phyloP scores from a whole-genome alignment of 2,888 invertebrate genomes.

The Heteropelma amictum region DNA sequence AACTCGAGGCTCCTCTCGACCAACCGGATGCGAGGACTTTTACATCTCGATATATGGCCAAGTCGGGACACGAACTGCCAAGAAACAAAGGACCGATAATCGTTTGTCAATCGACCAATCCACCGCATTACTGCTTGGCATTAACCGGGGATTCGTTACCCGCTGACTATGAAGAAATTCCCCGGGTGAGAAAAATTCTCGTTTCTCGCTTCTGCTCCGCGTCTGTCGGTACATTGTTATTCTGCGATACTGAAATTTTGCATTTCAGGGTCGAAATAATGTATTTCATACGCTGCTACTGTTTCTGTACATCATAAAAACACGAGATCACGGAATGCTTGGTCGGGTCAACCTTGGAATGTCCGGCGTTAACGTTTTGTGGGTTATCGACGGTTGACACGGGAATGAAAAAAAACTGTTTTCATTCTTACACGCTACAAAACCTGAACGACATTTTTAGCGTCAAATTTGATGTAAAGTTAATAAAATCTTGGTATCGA shows the following conservation, averaged over 20 bases:
- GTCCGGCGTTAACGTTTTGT: constrained; percentile 91
- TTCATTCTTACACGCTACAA: not conserved
- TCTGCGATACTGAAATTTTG: too few species aligned
- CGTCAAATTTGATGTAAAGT: not conserved
- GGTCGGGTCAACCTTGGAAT: constrained; percentile 88
- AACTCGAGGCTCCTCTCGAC: constrained; percentile 83
- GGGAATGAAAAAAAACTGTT: too few species aligned
- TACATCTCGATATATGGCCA: constrained; percentile 78
- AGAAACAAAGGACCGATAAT: constrained; percentile 80
- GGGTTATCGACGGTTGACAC: constrained; percentile 83
- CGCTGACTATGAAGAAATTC: constrained; percentile 83
- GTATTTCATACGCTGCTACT: constrained; percentile 91
- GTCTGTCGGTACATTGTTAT: too few species aligned
- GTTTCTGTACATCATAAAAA: constrained; percentile 87
- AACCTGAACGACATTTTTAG: not conserved
- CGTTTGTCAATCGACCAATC: constrained; percentile 83
- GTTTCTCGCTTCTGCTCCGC: too few species aligned
- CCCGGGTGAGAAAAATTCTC: constrained; percentile 79
- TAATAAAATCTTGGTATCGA: not conserved
- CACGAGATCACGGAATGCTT: constrained; percentile 86
- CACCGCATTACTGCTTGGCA: constrained; percentile 86
- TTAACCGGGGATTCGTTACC: constrained; percentile 74
- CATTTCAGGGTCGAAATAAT: constrained; percentile 89
- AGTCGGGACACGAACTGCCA: constrained; percentile 78
- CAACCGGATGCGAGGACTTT: constrained; percentile 85